These are phyloP conservation scores for Anguilla japonica DNA, from an alignment of 2,113 vertebrate species.

Conservation along the genomic window DNA sequence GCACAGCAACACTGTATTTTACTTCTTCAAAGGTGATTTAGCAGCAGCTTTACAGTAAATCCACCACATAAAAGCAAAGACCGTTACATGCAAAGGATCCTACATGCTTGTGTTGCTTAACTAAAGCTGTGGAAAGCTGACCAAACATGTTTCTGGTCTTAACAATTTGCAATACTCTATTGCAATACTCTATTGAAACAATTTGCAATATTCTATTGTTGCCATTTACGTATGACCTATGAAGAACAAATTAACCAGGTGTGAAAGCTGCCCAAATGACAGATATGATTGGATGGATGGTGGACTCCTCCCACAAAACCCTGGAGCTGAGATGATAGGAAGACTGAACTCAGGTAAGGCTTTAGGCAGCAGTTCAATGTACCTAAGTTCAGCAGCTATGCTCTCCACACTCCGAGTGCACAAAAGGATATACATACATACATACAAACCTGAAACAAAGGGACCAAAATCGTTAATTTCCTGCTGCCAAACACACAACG, in stretches of 20 bases:
- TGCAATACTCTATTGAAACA: too few relatives aligned
- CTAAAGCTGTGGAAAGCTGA: too few relatives aligned
- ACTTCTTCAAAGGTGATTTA: neutral
- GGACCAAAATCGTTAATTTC: slow-evolving; percentile 50
- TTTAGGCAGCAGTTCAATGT: neutral
- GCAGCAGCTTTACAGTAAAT: neutral
- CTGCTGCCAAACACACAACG: slow-evolving; percentile 53
- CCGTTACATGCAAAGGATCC: too few relatives aligned
- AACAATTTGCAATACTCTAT: too few relatives aligned
- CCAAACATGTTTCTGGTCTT: too few relatives aligned
- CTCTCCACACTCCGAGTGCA: slow-evolving; percentile 39
- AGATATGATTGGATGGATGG: neutral
- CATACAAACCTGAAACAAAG: slow-evolving; percentile 42
- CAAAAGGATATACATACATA: slow-evolving; percentile 36
- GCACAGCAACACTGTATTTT: neutral
- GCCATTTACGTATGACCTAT: too few relatives aligned
- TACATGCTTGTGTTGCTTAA: too few relatives aligned
- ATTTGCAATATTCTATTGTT: too few relatives aligned
- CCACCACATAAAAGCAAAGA: too few relatives aligned
- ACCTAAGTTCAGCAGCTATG: neutral
- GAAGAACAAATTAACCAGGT: neutral
- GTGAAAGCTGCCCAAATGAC: neutral
- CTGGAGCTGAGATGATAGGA: neutral
- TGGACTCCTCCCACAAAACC: neutral
- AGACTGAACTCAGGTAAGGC: neutral